Percentiles rank a stretch among this genome's conserved stretches.
These are phyloP conservation scores for Capreolus pygargus DNA, from an alignment of 2,113 vertebrate species.

Conservation along the genomic window DNA sequence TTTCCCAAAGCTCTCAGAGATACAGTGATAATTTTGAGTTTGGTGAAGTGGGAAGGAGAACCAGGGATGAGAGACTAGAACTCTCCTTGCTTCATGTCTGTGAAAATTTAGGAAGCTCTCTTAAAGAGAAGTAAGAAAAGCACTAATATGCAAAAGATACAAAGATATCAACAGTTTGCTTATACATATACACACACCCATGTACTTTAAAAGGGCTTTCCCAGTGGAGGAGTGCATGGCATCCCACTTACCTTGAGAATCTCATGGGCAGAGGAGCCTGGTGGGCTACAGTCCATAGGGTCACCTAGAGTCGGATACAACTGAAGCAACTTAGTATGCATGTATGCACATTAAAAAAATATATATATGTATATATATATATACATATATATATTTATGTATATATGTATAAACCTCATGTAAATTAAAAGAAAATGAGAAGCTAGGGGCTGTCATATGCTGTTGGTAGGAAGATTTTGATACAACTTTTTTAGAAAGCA, in stretches of 20 bases:
- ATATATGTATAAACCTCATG: neutral
- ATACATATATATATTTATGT: no score
- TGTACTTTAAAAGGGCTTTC: neutral
- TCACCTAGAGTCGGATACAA: neutral
- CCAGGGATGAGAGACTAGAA: neutral
- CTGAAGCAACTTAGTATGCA: neutral
- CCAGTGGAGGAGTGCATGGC: neutral
- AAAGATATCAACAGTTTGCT: neutral
- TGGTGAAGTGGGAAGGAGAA: neutral
- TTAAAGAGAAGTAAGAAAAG: neutral
- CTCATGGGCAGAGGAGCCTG: neutral
- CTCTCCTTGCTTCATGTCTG: neutral
- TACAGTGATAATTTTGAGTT: neutral
- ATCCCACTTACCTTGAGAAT: neutral
- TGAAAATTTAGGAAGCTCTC: neutral
- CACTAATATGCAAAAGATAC: neutral
- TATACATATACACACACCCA: neutral
- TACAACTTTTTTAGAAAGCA: neutral
- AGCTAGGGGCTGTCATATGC: neutral
- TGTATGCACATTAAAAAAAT: neutral
- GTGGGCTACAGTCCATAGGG: neutral
- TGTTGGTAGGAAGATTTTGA: neutral
- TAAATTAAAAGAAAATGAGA: neutral
- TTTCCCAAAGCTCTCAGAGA: neutral
- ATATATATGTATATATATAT: no score